Conservation (phyloP, 2,888 invertebrate species). For the Helleia helle region DNA sequence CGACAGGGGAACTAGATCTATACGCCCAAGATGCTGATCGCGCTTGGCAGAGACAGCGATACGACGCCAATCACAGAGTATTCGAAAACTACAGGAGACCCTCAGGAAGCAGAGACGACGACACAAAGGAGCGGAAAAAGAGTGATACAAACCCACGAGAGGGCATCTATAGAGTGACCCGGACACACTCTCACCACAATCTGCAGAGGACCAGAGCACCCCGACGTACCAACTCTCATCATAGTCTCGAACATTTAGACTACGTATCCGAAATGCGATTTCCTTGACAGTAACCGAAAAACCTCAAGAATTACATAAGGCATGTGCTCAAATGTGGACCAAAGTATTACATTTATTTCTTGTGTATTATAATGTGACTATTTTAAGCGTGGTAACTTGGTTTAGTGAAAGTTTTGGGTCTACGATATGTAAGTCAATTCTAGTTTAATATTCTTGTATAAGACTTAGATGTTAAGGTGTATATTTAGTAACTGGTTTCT, state of each 20-base stretch:
- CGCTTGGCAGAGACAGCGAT: constrained; percentile 67
- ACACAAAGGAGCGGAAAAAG: constrained; percentile 47
- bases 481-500: constrained; percentile 28
- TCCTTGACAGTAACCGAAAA: constrained; percentile 61
- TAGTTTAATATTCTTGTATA: not conserved
- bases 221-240: constrained; percentile 76
- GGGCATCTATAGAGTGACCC: constrained; percentile 56
- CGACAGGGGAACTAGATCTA: constrained; percentile 77
- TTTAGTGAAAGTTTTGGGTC: constrained; percentile 16
- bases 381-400: constrained; percentile 12
- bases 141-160: constrained; percentile 62
- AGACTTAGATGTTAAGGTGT: constrained; percentile 39
- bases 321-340: constrained; percentile 69
- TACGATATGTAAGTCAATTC: constrained; percentile 14
- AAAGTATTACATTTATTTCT: constrained; percentile 46
- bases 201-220: constrained; percentile 68
- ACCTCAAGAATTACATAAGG: constrained; percentile 32
- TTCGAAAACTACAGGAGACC: constrained; percentile 54
- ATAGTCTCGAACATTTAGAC: constrained; percentile 76
- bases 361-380: constrained; percentile 23
- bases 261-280: constrained; percentile 78
- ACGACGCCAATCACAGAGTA: constrained; percentile 49
- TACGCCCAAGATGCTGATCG: constrained; percentile 77
- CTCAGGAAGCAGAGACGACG: constrained; percentile 43
- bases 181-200: constrained; percentile 79